Evolutionary conservation across 2,888 invertebrate species (phyloP).

Genomic region (Mythimna albipuncta): DNA sequence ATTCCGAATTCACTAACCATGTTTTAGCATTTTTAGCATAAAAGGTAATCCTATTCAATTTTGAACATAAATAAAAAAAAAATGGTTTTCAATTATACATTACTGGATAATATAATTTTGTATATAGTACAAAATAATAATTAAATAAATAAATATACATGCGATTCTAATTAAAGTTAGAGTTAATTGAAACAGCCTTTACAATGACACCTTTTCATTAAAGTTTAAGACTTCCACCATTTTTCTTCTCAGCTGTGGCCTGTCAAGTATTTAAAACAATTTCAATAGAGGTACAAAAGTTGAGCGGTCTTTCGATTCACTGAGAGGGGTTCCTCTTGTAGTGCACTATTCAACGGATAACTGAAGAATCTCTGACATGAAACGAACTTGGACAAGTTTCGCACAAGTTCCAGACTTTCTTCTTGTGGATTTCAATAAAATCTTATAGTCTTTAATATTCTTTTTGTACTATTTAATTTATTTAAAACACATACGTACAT

Average conservation of each 20-base stretch:
- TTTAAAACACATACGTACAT: too few species aligned
- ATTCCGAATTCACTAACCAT: too few species aligned
- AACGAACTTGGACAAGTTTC: constrained; percentile 54
- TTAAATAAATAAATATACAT: not conserved
- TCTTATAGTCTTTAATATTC: constrained; percentile 1
- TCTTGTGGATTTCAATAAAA: constrained; percentile 47
- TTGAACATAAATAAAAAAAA: too few species aligned
- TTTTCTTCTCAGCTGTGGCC: constrained; percentile 28
- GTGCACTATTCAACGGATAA: constrained; percentile 57
- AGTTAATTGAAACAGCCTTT: not conserved
- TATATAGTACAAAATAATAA: not conserved
- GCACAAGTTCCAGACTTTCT: constrained; percentile 37
- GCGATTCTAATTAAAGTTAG: not conserved
- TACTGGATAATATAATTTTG: too few species aligned
- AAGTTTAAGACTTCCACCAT: constrained; percentile 1
- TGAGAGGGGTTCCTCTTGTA: constrained; percentile 40
- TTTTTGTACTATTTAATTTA: constrained; percentile 27
- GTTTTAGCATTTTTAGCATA: too few species aligned
- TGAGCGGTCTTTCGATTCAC: constrained; percentile 42
- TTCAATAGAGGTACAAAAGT: constrained; percentile 64
- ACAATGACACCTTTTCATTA: constrained; percentile 1
- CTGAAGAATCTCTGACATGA: constrained; percentile 55
- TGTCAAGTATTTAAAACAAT: constrained; percentile 60
- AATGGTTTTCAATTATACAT: too few species aligned
- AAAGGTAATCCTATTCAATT: too few species aligned